These are phyloP conservation scores for Parasteatoda tepidariorum DNA, from an alignment of 1,140 invertebrate species.

Conservation along the genomic window DNA sequence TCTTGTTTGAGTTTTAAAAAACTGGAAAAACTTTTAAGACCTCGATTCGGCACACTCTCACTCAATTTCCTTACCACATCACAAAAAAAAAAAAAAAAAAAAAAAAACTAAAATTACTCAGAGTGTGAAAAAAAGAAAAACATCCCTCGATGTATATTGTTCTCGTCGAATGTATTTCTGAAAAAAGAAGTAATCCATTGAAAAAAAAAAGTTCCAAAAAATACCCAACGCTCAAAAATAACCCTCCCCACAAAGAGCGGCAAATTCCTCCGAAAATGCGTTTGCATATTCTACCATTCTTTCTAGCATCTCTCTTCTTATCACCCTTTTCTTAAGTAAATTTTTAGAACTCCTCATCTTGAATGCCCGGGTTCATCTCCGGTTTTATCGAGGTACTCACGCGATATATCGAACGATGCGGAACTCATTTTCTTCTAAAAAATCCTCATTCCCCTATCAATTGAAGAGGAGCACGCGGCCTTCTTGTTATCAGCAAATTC, in stretches of 20 bases:
- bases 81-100: too few relatives aligned
- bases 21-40: too few relatives aligned
- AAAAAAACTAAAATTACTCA: too few relatives aligned
- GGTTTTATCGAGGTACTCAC: background rate
- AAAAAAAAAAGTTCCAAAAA: background rate
- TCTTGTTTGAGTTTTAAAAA: too few relatives aligned
- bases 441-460: background rate
- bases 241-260: too few relatives aligned
- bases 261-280: background rate
- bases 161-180: too few relatives aligned
- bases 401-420: background rate
- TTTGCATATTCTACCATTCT: background rate
- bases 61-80: too few relatives aligned
- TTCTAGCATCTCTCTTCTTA: background rate
- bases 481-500: background rate
- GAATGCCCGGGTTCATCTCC: background rate
- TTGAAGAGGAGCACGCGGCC: background rate
- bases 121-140: too few relatives aligned
- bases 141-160: too few relatives aligned
- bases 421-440: background rate
- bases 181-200: background rate
- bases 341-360: background rate
- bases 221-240: background rate
- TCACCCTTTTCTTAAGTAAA: background rate
- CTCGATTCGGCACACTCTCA: too few relatives aligned